Base-by-base conservation (phyloP, 2,113 vertebrate genomes). In the Pterophyllum scalare region DNA sequence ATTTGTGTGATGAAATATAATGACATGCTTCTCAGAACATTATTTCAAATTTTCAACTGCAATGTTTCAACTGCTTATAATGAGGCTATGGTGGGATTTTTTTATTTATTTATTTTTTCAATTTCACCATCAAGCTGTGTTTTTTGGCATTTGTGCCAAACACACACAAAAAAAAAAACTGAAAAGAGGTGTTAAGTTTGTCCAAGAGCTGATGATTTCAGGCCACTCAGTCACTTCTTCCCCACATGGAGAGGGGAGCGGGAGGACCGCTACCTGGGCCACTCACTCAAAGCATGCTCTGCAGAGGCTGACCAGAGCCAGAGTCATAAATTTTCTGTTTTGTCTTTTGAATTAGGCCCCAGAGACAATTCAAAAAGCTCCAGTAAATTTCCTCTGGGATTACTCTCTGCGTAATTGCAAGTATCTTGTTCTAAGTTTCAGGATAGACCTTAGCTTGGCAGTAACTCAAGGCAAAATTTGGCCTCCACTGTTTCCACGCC, bases 261-360 rank as follows among this genome's bases (percentile, higher is more conserved):
- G 75, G 84, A 65, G 59, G 75, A 52, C 79, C 15, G 52, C 80
- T 80, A 85, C 49, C 64, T 77, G 58, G 85, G 82, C 80, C 86
- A 83, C 91, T 90, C 89, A 75, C 86, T 91, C 79, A 85, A 83
- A 91, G 88, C 80, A 64, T 83, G 60, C 75, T 74, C 85, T 91
- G 87, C 87, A 85, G 89, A 89, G 87, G 88, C 85, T 58, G 91
- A 80, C 75, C 56, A 28, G 38, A 88, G 89, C 83, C 88, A 24
- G 70, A 90, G 84, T 93, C 88, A 80, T 89, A 90, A 92, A 88
- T 19, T 10, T 10, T 38, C 22, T 70, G 49, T 84, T 52, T 77
- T 0, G 17, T 81, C 22, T 26, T 28, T 80, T 80, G 43, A 86
- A 80, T 82, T 58, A 31, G 59, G 40, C 74, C 24, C 59, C 3